phyloP scores from a whole-genome alignment of 2,888 invertebrate genomes.

The Halocaridina rubra region DNA sequence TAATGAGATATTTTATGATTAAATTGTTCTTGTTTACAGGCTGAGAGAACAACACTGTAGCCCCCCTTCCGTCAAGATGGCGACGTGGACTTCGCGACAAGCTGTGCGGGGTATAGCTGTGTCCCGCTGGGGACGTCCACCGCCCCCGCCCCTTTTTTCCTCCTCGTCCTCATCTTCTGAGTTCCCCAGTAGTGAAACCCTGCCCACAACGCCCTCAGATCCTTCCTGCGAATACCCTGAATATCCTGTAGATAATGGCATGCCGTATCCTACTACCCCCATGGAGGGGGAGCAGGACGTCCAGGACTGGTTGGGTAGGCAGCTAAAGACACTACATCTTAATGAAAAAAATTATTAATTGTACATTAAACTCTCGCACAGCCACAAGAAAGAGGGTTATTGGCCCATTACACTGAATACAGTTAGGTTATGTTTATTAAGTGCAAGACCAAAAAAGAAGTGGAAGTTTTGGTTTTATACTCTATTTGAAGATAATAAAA shows the following conservation, averaged over 20 bases:
- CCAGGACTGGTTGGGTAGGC: slow-evolving; percentile 41
- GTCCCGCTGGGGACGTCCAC: not conserved
- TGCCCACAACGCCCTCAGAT: slow-evolving; percentile 18
- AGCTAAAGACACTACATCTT: too few species aligned
- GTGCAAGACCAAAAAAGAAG: too few species aligned
- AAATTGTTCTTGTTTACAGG: not conserved
- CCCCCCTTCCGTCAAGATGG: not conserved
- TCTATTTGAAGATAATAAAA: too few species aligned
- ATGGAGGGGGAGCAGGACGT: not conserved
- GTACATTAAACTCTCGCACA: too few species aligned
- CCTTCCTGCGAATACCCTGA: not conserved
- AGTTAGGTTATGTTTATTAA: too few species aligned
- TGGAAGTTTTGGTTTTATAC: too few species aligned
- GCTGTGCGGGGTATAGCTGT: slow-evolving; percentile 15
- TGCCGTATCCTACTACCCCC: not conserved
- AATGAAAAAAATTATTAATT: too few species aligned
- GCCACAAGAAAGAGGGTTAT: too few species aligned
- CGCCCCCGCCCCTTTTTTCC: not conserved
- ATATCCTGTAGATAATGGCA: not conserved
- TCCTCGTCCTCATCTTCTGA: not conserved
- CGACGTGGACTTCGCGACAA: slow-evolving; percentile 16
- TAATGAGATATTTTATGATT: not conserved
- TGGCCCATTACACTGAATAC: too few species aligned
- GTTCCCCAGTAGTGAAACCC: not conserved
- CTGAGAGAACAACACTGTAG: not conserved